phyloP scores from a whole-genome alignment of 2,797 vertebrate genomes.

The Ptychobarbus kaznakovi region DNA sequence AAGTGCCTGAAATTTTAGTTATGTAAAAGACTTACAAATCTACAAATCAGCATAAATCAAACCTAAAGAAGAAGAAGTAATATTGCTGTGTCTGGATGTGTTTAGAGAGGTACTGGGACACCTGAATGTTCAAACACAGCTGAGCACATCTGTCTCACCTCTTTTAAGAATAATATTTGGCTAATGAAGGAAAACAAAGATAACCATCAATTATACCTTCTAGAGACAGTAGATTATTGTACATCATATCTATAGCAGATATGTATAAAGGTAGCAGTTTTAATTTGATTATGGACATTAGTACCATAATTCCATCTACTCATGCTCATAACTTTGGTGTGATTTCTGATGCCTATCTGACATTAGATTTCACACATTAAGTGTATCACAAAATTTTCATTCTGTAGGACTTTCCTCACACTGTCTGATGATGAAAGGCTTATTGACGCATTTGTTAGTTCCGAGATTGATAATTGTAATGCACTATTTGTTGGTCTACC shows the following conservation, averaged over 20 bases:
- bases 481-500: not conserved
- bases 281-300: not conserved
- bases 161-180: not conserved
- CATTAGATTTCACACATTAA: not conserved
- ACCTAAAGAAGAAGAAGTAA: constrained; percentile 57
- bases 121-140: not conserved
- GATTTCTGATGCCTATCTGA: not conserved
- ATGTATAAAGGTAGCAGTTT: not conserved
- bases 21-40: constrained; percentile 1
- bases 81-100: not conserved
- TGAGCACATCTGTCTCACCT: not conserved
- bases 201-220: not conserved
- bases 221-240: not conserved
- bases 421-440: not conserved
- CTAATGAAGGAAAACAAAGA: not conserved
- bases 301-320: not conserved
- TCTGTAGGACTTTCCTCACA: not conserved
- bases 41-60: constrained; percentile 61
- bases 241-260: not conserved
- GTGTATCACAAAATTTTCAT: not conserved
- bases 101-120: not conserved
- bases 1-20: not conserved
- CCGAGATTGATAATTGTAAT: not conserved
- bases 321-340: not conserved
- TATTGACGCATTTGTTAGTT: not conserved